Evolutionary conservation across 2,888 invertebrate genomes (phyloP).

Genomic region (Zygaena filipendulae): DNA sequence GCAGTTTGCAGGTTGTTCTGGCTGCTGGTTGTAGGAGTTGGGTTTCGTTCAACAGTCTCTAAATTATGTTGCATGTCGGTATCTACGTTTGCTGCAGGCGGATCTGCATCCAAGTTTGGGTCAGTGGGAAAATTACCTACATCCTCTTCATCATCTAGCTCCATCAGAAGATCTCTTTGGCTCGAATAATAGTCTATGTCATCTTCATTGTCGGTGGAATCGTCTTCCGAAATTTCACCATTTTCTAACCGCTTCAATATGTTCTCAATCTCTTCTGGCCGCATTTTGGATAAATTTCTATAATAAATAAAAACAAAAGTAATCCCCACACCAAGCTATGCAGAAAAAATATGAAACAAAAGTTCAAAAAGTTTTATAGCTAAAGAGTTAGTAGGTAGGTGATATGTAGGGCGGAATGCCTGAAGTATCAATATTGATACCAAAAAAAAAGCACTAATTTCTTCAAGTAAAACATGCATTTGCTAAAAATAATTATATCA

Average conservation of each 20-base stretch:
- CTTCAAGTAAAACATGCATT: slow-evolving; percentile 22
- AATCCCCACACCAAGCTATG: slow-evolving; percentile 23
- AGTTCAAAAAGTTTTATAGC: slow-evolving; percentile 19
- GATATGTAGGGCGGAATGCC: slow-evolving; percentile 23
- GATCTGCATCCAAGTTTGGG: slow-evolving; percentile 20
- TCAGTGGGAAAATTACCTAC: slow-evolving; percentile 23
- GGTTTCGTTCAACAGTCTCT: slow-evolving; percentile 24
- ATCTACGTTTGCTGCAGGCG: slow-evolving; percentile 19
- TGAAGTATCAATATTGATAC: slow-evolving; percentile 25
- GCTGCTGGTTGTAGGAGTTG: slow-evolving; percentile 21
- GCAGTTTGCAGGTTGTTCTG: slow-evolving; percentile 25
- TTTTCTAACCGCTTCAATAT: slow-evolving; percentile 24
- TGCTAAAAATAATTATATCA: slow-evolving; percentile 22
- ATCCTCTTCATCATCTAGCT: slow-evolving; percentile 23
- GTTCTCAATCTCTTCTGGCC: slow-evolving; percentile 23
- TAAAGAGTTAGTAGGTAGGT: slow-evolving; percentile 22
- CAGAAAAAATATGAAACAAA: slow-evolving; percentile 19
- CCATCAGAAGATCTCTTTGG: slow-evolving; percentile 23
- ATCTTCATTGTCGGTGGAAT: slow-evolving; percentile 23
- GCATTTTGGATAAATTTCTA: slow-evolving; percentile 24
- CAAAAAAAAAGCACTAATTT: slow-evolving; percentile 22
- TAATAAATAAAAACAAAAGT: slow-evolving; percentile 22
- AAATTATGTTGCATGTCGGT: slow-evolving; percentile 23
- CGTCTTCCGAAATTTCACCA: slow-evolving; percentile 24
- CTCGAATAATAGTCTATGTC: slow-evolving; percentile 24